phyloP scores from a whole-genome alignment of 2,113 vertebrate species.

The Neogobius melanostomus region DNA sequence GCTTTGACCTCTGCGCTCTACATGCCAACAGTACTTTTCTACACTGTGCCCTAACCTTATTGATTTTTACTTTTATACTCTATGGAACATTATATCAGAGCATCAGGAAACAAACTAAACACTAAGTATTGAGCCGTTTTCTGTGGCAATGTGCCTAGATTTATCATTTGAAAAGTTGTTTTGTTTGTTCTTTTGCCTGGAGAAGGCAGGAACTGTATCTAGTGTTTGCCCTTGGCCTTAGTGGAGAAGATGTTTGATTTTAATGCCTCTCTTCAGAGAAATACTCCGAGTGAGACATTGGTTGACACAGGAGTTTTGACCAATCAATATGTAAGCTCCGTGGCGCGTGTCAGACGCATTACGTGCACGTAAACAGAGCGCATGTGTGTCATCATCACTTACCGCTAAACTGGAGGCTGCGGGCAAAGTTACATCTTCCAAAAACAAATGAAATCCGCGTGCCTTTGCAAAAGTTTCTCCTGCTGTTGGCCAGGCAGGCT shows the following conservation, averaged over 20 bases:
- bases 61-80: slow-evolving; percentile 16
- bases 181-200: background rate
- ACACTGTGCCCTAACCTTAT: slow-evolving; percentile 28
- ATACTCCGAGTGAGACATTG: background rate
- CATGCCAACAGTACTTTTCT: slow-evolving; percentile 21
- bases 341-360: too few relatives aligned
- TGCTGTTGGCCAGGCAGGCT: too few relatives aligned
- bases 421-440: too few relatives aligned
- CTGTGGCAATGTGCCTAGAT: background rate
- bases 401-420: too few relatives aligned
- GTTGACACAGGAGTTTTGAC: background rate
- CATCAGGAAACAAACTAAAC: background rate
- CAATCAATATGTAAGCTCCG: background rate
- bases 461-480: too few relatives aligned
- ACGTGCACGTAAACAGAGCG: too few relatives aligned
- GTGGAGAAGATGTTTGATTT: background rate
- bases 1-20: slow-evolving; percentile 3
- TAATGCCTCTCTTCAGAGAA: background rate
- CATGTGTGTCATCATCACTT: too few relatives aligned
- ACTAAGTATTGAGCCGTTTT: background rate
- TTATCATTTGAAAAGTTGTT: background rate
- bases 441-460: too few relatives aligned
- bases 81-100: background rate
- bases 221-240: background rate
- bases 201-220: background rate